These are phyloP conservation scores for Andrena haemorrhoa DNA, from an alignment of 2,888 invertebrate species.

Conservation along the genomic window DNA sequence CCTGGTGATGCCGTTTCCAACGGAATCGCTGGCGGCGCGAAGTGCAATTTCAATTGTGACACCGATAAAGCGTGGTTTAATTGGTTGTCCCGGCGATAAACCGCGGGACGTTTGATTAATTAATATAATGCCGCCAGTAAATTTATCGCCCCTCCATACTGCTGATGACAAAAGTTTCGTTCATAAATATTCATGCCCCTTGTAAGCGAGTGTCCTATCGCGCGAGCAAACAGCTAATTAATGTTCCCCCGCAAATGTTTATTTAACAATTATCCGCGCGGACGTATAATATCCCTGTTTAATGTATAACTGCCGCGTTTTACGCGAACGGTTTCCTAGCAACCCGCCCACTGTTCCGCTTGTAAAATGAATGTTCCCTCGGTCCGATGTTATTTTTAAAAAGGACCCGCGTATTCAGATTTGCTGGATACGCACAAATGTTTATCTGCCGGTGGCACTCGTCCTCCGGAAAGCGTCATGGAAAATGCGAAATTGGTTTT, in stretches of 20 bases:
- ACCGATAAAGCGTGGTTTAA: neutral
- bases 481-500: neutral
- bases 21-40: neutral
- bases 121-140: constrained; percentile 5
- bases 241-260: constrained; percentile 4
- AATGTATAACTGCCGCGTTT: neutral
- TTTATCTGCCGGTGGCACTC: neutral
- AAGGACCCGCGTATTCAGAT: neutral
- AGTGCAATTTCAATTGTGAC: neutral
- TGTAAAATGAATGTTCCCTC: neutral
- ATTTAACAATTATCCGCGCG: constrained; percentile 1
- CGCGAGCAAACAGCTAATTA: constrained; percentile 28
- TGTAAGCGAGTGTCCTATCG: neutral
- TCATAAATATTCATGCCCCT: constrained; percentile 1
- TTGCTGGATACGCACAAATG: neutral
- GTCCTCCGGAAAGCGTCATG: neutral
- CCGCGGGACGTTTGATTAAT: constrained; percentile 21
- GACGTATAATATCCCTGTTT: neutral
- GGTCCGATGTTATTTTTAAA: neutral
- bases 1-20: neutral
- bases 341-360: neutral
- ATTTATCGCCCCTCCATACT: neutral
- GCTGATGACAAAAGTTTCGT: neutral
- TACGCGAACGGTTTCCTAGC: neutral
- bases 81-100: neutral